Base-by-base conservation (phyloP, 64 coral and sea anemone genomes). In the Montipora sp. region DNA sequence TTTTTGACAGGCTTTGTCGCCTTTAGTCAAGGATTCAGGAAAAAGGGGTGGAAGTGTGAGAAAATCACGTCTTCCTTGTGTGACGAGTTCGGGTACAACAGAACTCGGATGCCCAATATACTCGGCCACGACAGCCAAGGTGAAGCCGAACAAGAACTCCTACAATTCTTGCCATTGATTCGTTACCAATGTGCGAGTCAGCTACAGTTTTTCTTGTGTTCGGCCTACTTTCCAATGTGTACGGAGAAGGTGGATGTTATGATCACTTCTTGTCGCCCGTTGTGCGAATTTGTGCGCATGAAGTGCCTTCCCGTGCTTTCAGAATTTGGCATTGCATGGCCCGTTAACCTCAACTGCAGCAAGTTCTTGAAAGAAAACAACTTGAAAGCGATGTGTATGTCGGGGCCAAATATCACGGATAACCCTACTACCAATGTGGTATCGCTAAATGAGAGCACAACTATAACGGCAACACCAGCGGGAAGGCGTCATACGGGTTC, bases 301-400 rank as follows among this genome's bases (percentile, higher is more conserved):
- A 83, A 78, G 16, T 99, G 98, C 47, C 60, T 94, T 19, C 94
- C 95, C 45, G 95, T 96, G 72, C 23, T 96, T 65, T 78, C 47
- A 21, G 79, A 94, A 72, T 99, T 96, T 79, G 94, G 94, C 16
- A 85, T 99, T 80, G 75, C 94, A 8, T 99, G 98, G 98, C 92
- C 94, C 0, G 49, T 72, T 0, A 82, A 93, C 46, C 82, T 96
- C 58, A 99, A 99, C 74, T 99, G 98, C 66, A 94, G 94, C 20
- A 90, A 87, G 44, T 99, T 99, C 94, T 59, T 89, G 24, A 68
- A 57, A 7, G 87, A 66, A 15, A 99, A 99, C 81, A 83, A 90
- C 60, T 63, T 36, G 92, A 90, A 80, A n/a, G 57, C 89, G 7
- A 99, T 99, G 98, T 99, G 98, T 80, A 99, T 99, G 98, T 80